Conservation (phyloP, 2,888 invertebrate species). For the Lymantria dispar region DNA sequence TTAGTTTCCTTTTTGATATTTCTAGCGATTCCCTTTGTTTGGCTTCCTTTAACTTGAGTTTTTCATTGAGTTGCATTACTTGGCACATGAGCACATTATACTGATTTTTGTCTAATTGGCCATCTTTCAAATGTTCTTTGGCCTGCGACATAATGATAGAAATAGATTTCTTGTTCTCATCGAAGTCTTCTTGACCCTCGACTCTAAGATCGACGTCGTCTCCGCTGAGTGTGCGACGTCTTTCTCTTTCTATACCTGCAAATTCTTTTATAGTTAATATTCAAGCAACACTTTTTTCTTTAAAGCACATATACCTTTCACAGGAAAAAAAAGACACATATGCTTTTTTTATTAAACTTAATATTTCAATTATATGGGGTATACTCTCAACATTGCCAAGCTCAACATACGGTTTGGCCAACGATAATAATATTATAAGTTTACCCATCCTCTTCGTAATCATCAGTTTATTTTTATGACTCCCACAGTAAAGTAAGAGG, state of each 20-base stretch:
- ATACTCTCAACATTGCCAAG: too few species aligned
- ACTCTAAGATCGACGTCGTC: slow-evolving; percentile 80
- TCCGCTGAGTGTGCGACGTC: slow-evolving; percentile 73
- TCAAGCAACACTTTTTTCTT: too few species aligned
- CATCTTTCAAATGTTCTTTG: slow-evolving; percentile 88
- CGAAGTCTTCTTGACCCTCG: slow-evolving; percentile 74
- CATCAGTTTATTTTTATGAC: too few species aligned
- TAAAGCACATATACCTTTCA: too few species aligned
- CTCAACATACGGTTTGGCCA: too few species aligned
- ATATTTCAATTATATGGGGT: too few species aligned
- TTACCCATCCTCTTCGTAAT: too few species aligned
- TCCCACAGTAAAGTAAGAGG: too few species aligned
- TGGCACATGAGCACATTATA: slow-evolving; percentile 90
- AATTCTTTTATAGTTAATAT: neutral
- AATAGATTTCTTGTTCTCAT: slow-evolving; percentile 85
- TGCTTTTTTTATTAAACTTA: too few species aligned
- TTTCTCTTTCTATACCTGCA: slow-evolving; percentile 71
- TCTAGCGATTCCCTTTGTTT: slow-evolving; percentile 86
- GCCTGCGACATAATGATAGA: slow-evolving; percentile 92
- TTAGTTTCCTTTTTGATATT: slow-evolving; percentile 72
- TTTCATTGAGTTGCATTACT: slow-evolving; percentile 90
- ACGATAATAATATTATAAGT: too few species aligned
- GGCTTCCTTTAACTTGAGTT: slow-evolving; percentile 88
- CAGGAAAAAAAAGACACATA: too few species aligned
- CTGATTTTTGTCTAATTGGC: slow-evolving; percentile 88